phyloP scores from a whole-genome alignment of 2,113 vertebrate genomes.

The Leptosomus discolor region DNA sequence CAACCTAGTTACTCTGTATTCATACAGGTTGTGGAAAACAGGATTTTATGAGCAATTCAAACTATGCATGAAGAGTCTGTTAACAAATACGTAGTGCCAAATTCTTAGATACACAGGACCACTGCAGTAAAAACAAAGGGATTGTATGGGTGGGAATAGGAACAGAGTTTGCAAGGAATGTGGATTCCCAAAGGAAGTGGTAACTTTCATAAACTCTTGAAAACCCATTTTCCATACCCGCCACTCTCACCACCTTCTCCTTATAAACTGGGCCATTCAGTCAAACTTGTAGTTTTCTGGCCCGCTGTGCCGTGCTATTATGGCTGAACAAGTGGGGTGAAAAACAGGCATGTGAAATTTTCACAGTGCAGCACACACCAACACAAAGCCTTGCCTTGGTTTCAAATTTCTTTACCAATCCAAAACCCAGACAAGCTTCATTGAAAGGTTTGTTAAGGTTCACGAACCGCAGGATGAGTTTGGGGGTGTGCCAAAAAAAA shows the following conservation, averaged over 20 bases:
- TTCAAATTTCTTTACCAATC: constrained; percentile 43
- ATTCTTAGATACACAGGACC: constrained; percentile 22
- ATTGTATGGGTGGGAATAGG: background rate
- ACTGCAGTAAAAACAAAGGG: constrained; percentile 21
- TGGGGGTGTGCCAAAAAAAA: background rate
- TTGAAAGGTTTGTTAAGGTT: constrained; percentile 41
- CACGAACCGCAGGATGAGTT: constrained; percentile 18
- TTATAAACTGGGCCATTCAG: background rate
- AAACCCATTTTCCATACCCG: background rate
- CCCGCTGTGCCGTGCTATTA: background rate
- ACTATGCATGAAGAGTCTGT: background rate
- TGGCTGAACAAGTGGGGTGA: constrained; percentile 8
- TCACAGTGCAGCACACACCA: background rate
- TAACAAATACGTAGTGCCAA: background rate
- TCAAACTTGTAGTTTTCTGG: background rate
- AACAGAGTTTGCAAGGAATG: constrained; percentile 37
- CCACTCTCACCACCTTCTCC: background rate
- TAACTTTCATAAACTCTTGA: constrained; percentile 12
- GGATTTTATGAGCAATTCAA: constrained; percentile 13
- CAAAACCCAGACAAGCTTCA: constrained; percentile 34
- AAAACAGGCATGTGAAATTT: constrained; percentile 11
- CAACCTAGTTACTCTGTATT: background rate
- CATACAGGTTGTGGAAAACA: background rate
- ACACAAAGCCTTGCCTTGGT: constrained; percentile 10
- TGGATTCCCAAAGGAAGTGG: constrained; percentile 34